These are phyloP conservation scores for Alca torda DNA, from an alignment of 2,797 vertebrate genomes.

Conservation along the genomic window DNA sequence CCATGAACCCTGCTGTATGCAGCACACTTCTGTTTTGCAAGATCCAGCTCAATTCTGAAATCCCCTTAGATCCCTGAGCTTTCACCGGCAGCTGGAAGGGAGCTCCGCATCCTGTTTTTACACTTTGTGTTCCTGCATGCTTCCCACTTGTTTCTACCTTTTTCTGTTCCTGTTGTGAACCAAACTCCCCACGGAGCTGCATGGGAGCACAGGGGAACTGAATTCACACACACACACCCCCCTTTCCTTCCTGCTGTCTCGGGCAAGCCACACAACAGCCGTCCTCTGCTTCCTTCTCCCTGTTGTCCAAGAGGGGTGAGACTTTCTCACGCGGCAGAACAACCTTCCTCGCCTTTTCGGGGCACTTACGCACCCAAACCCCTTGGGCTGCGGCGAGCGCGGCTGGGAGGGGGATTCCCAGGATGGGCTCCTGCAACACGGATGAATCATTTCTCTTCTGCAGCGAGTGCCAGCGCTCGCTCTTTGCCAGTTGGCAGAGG, in stretches of 20 bases:
- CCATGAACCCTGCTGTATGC: background rate
- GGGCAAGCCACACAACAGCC: background rate
- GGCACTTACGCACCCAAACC: accelerated
- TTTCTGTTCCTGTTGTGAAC: background rate
- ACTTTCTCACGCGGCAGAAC: background rate
- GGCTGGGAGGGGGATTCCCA: background rate
- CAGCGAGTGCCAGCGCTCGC: background rate
- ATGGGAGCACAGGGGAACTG: background rate
- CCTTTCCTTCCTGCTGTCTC: background rate
- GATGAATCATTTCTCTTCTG: background rate
- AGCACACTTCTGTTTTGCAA: background rate
- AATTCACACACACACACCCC: background rate
- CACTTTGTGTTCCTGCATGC: background rate
- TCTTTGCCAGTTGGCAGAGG: constrained; percentile 36
- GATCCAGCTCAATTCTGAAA: background rate
- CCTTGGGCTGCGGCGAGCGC: background rate
- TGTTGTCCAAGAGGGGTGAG: accelerated
- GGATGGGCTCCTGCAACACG: background rate
- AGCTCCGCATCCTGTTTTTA: background rate
- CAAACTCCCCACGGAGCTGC: too few species aligned
- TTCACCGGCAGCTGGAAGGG: background rate
- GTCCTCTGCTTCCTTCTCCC: background rate
- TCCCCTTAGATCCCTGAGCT: background rate
- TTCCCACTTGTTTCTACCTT: background rate
- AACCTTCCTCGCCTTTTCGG: background rate